Evolutionary conservation across 2,113 vertebrate species (phyloP).

Genomic region (Podarcis muralis): DNA sequence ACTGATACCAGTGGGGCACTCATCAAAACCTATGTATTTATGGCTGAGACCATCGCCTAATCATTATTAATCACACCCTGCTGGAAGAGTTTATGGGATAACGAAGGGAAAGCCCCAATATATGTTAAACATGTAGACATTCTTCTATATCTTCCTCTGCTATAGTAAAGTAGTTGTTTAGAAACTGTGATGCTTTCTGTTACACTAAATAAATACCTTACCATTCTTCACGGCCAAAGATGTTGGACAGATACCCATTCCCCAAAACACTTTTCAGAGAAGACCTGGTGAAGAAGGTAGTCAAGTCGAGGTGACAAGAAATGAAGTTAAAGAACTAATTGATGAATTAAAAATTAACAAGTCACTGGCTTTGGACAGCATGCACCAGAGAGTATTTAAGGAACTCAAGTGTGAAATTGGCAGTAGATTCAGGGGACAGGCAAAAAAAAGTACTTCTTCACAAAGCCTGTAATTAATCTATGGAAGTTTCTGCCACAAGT

Average conservation of each 20-base stretch:
- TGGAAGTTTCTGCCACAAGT: background rate
- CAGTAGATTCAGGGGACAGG: background rate
- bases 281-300: background rate
- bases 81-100: background rate
- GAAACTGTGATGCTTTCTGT: background rate
- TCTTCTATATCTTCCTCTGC: constrained; percentile 19
- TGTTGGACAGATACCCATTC: background rate
- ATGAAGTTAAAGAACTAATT: background rate
- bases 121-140: background rate
- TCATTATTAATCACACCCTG: background rate
- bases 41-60: background rate
- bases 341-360: background rate
- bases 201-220: background rate
- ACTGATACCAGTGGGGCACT: background rate
- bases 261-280: background rate
- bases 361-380: background rate
- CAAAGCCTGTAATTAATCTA: background rate
- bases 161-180: background rate
- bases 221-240: background rate
- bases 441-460: background rate
- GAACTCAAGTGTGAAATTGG: constrained; percentile 7
- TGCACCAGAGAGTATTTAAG: background rate
- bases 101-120: background rate
- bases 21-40: background rate
- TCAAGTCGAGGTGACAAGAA: background rate